Evolutionary conservation across 2,888 invertebrate species (phyloP).

Genomic region (Mythimna albipuncta): DNA sequence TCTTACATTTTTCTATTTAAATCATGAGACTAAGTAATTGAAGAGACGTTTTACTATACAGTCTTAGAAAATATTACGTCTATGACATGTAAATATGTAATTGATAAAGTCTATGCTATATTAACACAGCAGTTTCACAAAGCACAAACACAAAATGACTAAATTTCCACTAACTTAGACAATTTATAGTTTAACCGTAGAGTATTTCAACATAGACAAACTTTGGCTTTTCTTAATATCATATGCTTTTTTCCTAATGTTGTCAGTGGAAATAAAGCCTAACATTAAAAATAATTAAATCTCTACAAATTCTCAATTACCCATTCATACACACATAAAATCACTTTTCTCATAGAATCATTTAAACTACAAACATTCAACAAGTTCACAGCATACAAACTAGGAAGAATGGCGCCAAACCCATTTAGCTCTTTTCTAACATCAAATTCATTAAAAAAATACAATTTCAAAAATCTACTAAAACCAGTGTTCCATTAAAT

Average conservation of each 20-base stretch:
- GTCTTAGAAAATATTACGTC: slow-evolving; percentile 69
- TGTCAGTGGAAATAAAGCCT: slow-evolving; percentile 54
- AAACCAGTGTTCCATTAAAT: slow-evolving; percentile 31
- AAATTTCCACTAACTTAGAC: slow-evolving; percentile 56
- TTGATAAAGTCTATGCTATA: slow-evolving; percentile 61
- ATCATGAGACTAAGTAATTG: slow-evolving; percentile 65
- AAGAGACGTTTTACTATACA: slow-evolving; percentile 68
- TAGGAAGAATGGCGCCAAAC: slow-evolving; percentile 53
- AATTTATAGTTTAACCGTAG: slow-evolving; percentile 38
- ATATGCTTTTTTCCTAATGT: slow-evolving; percentile 23
- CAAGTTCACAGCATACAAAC: slow-evolving; percentile 57
- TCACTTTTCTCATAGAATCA: slow-evolving; percentile 54
- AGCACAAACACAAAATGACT: slow-evolving; percentile 62
- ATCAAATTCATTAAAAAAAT: slow-evolving; percentile 38
- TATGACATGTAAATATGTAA: slow-evolving; percentile 67
- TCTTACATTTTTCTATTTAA: slow-evolving; percentile 65
- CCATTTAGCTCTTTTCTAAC: slow-evolving; percentile 60
- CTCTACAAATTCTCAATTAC: slow-evolving; percentile 51
- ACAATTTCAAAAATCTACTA: slow-evolving; percentile 29
- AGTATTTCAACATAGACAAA: slow-evolving; percentile 50
- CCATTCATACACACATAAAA: slow-evolving; percentile 45
- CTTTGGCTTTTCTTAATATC: slow-evolving; percentile 49
- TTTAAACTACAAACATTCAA: slow-evolving; percentile 61
- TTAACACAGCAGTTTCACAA: slow-evolving; percentile 66
- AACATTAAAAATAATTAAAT: slow-evolving; percentile 43